Evolutionary conservation across 2,888 invertebrate genomes (phyloP).

Genomic region (Eupithecia centaureata): DNA sequence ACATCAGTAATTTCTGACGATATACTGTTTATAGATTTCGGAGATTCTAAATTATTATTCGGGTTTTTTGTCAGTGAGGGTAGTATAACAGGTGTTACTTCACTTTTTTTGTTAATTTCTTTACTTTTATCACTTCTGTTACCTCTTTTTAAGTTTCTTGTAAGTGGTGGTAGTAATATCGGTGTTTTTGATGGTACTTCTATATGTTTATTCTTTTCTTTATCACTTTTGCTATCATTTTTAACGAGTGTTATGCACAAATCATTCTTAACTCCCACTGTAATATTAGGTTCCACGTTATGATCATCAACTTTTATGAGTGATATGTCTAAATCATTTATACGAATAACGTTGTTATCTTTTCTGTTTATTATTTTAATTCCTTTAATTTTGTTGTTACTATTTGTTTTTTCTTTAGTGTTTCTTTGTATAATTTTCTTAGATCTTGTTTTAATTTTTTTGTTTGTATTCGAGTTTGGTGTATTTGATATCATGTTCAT

Average conservation of each 20-base stretch:
- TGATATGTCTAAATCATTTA: slow-evolving; percentile 18
- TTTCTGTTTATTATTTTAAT: background rate
- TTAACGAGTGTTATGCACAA: slow-evolving; percentile 22
- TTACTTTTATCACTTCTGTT: background rate
- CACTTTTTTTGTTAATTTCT: background rate
- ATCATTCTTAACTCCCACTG: slow-evolving; percentile 9
- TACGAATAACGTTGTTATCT: slow-evolving; percentile 4
- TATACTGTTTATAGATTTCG: slow-evolving; percentile 28
- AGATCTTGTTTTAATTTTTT: background rate
- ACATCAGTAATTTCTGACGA: slow-evolving; percentile 21
- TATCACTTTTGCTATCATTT: background rate
- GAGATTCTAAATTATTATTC: slow-evolving; percentile 21
- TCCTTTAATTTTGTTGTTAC: too few relatives aligned
- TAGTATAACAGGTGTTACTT: slow-evolving; percentile 2
- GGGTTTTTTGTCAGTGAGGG: slow-evolving; percentile 27
- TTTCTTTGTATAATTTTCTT: background rate
- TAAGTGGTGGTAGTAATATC: background rate
- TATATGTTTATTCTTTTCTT: background rate
- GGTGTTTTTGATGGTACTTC: slow-evolving; percentile 10
- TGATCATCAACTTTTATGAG: slow-evolving; percentile 3
- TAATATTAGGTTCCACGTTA: background rate
- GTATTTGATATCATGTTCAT: background rate
- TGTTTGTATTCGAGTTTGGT: background rate
- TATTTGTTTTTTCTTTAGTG: background rate
- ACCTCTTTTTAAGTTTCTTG: slow-evolving; percentile 1